A percentile compares a stretch with the other conserved stretches of the same genome.
These are phyloP conservation scores for Theodoxus fluviatilis DNA, from an alignment of 2,888 invertebrate species.

Conservation along the genomic window DNA sequence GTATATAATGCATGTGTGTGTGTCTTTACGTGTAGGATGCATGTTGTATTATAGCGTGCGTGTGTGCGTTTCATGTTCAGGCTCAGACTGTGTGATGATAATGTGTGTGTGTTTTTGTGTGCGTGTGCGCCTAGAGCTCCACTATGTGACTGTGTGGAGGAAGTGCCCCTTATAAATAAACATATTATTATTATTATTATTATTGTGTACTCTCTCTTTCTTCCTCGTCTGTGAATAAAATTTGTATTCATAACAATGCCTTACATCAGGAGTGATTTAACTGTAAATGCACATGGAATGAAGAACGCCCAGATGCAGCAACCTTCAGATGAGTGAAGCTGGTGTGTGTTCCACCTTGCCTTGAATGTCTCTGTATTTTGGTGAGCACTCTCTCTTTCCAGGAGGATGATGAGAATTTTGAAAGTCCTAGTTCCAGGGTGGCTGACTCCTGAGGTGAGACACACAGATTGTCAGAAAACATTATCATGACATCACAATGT, in stretches of 20 bases:
- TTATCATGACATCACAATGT: not conserved
- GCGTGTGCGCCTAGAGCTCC: no score
- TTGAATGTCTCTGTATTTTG: not conserved
- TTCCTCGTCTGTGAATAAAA: no score
- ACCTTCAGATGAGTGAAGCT: not conserved
- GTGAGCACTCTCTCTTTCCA: constrained; percentile 43
- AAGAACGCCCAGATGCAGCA: not conserved
- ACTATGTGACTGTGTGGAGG: no score
- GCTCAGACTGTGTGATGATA: no score
- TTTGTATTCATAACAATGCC: not conserved
- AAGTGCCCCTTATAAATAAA: no score
- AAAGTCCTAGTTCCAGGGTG: constrained; percentile 80
- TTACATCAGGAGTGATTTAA: not conserved
- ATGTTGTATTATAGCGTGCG: no score
- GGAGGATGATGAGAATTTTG: constrained; percentile 58
- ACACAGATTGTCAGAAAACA: not conserved
- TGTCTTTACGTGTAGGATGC: no score
- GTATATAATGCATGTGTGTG: no score
- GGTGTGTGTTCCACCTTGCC: not conserved
- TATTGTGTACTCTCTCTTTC: no score
- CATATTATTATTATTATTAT: no score
- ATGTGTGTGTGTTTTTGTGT: no score
- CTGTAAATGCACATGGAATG: not conserved
- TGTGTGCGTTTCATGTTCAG: no score
- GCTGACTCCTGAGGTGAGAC: constrained; percentile 74